Evolutionary conservation across 2,113 vertebrate genomes (phyloP).

Genomic region (Oenanthe melanoleuca): DNA sequence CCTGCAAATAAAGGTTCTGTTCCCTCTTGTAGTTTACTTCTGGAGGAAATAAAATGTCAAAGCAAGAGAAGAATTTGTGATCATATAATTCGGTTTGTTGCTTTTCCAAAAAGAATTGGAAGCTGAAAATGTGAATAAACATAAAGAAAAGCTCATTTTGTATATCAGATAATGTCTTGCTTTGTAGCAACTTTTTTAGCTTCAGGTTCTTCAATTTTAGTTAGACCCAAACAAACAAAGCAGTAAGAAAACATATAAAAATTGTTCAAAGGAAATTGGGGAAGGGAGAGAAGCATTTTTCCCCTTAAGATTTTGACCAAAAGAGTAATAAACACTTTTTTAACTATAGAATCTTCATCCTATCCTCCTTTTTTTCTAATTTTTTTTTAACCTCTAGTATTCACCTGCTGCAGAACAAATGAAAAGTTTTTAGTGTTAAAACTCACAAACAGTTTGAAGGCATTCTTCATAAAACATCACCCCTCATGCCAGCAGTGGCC

Average conservation of each 20-base stretch:
- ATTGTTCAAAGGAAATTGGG: neutral
- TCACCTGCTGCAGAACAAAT: neutral
- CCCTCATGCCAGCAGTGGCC: neutral
- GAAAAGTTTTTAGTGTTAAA: neutral
- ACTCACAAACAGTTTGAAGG: neutral
- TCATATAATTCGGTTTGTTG: neutral
- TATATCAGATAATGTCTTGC: neutral
- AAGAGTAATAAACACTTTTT: neutral
- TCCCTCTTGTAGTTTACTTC: neutral
- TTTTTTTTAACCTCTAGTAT: neutral
- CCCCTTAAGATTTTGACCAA: neutral
- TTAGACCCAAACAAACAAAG: neutral
- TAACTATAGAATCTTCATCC: neutral
- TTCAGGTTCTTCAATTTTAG: neutral
- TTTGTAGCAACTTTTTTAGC: neutral
- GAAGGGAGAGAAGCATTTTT: neutral
- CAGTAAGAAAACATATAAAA: neutral
- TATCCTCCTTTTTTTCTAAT: neutral
- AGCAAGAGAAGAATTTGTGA: neutral
- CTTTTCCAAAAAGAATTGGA: neutral
- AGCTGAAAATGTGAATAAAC: neutral
- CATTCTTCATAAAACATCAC: neutral
- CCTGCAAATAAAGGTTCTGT: neutral
- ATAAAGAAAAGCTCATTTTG: neutral
- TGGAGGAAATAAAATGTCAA: neutral